Conservation (phyloP, 2,888 invertebrate genomes). For the Drosophila kambysellisi region DNA sequence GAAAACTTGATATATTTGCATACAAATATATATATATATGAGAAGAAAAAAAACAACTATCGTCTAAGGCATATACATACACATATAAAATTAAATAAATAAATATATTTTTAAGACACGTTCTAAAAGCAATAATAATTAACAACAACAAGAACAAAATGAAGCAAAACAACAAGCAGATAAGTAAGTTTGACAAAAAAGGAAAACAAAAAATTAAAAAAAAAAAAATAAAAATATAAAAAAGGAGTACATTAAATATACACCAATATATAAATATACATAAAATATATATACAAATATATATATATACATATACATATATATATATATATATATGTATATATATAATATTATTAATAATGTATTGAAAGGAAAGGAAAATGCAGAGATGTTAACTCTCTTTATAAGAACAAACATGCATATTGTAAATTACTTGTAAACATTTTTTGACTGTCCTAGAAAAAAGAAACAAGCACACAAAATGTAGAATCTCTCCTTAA, state of each 20-base stretch:
- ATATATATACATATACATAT: conserved; percentile 48
- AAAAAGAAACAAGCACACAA: conserved; percentile 16
- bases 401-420: conserved; percentile 45
- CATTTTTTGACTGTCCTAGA: conserved; percentile 62
- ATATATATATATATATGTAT: conserved; percentile 53
- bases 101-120: conserved; percentile 83
- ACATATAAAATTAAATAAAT: conserved; percentile 57
- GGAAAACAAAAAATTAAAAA: conserved; percentile 10
- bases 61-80: conserved; percentile 59
- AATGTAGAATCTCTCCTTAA: conserved; percentile 39
- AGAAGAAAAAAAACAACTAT: conserved; percentile 32
- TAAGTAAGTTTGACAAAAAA: conserved; percentile 53
- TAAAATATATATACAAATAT: conserved; percentile 51
- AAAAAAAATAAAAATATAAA: conserved; percentile 22
- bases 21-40: conserved; percentile 47
- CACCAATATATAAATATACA: conserved; percentile 80
- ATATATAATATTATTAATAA: conserved; percentile 56
- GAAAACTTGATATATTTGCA: conserved; percentile 74
- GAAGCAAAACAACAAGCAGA: conserved; percentile 29
- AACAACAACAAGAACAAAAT: conserved; percentile 68
- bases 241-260: conserved; percentile 73
- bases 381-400: conserved; percentile 11
- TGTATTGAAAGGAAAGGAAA: conserved; percentile 6
- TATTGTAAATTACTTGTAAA: conserved; percentile 65
- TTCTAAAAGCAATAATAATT: conserved; percentile 85